Percentiles rank a stretch among this genome's conserved stretches.
phyloP scores from a whole-genome alignment of 2,888 invertebrate genomes.

The Suillia variegata region DNA sequence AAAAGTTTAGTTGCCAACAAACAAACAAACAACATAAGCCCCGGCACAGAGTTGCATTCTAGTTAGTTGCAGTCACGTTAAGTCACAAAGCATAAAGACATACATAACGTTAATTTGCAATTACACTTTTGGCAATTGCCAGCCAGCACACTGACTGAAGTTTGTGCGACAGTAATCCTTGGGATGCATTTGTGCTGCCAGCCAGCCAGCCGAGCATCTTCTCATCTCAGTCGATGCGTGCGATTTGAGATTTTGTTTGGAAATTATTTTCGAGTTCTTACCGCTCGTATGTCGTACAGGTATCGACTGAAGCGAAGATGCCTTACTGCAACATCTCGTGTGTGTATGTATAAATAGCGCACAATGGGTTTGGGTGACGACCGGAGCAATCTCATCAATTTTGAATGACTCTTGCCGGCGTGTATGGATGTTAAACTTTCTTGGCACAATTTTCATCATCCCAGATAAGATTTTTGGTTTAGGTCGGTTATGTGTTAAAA shows the following conservation, averaged over 20 bases:
- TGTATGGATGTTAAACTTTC: too few species aligned
- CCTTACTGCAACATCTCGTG: too few species aligned
- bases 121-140: slow-evolving; percentile 17
- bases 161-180: background rate
- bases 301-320: too few species aligned
- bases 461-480: too few species aligned
- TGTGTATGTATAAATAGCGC: too few species aligned
- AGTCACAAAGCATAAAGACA: background rate
- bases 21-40: background rate
- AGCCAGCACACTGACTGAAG: background rate
- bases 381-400: too few species aligned
- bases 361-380: too few species aligned
- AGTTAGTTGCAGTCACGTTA: background rate
- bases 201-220: too few species aligned
- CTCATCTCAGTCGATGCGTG: background rate
- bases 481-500: too few species aligned
- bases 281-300: slow-evolving; percentile 31
- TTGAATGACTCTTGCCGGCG: too few species aligned
- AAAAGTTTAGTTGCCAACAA: background rate
- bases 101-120: slow-evolving; percentile 18
- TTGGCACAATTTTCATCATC: too few species aligned
- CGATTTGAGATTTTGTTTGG: slow-evolving; percentile 32
- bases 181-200: background rate
- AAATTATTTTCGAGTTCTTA: slow-evolving; percentile 42
- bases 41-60: background rate